These are phyloP conservation scores for Heterotilapia buettikoferi DNA, from an alignment of 2,113 vertebrate species.

Conservation along the genomic window DNA sequence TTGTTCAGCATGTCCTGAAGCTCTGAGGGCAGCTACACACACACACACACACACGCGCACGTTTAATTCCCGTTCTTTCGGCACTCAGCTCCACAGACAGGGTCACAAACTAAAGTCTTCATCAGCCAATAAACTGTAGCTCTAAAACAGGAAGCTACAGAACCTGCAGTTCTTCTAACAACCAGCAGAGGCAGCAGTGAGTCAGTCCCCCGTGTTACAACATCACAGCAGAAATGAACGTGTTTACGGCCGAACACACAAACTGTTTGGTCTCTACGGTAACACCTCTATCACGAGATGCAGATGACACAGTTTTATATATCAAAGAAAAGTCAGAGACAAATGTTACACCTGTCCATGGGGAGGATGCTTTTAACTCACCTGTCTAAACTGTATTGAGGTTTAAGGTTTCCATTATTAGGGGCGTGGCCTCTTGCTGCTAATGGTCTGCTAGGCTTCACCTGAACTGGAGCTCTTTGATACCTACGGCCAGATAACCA, in stretches of 20 bases:
- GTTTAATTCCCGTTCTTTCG: neutral
- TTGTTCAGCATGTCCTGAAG: constrained; percentile 96
- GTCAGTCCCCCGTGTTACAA: neutral
- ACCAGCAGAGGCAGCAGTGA: neutral
- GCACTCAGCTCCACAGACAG: neutral
- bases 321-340: neutral
- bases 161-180: neutral
- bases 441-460: neutral
- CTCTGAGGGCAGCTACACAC: constrained; percentile 84
- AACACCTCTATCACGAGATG: neutral
- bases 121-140: neutral
- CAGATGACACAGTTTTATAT: neutral
- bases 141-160: neutral
- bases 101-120: neutral
- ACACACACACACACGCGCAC: neutral
- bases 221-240: neutral
- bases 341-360: neutral
- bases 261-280: neutral
- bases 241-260: neutral
- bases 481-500: neutral
- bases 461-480: neutral
- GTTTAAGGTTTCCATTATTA: neutral
- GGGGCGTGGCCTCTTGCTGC: neutral
- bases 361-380: neutral
- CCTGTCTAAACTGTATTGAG: neutral